Evolutionary conservation across 2,113 vertebrate genomes (phyloP).

Genomic region (Microcebus ravelobensis): DNA sequence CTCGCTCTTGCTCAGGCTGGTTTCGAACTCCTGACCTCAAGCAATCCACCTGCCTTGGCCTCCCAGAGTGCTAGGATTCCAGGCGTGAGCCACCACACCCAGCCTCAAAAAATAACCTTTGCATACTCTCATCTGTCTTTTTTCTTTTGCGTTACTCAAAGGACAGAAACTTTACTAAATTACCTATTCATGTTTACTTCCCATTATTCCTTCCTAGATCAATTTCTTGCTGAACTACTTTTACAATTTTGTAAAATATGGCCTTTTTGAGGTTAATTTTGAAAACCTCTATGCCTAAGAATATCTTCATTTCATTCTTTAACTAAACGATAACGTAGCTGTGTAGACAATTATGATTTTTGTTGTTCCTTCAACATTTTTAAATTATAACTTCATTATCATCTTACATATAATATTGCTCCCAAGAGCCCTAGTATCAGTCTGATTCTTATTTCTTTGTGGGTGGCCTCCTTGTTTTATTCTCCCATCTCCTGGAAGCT

Average conservation of each 20-base stretch:
- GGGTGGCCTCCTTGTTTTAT: not conserved
- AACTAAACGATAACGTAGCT: not conserved
- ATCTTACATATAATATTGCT: not conserved
- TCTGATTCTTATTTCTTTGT: not conserved
- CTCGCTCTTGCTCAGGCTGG: too few relatives aligned
- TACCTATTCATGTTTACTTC: not conserved
- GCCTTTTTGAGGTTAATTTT: not conserved
- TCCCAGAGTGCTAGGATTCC: too few relatives aligned
- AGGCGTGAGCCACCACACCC: too few relatives aligned
- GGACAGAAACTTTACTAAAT: not conserved
- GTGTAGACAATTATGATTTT: constrained; percentile 13
- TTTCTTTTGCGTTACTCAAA: not conserved
- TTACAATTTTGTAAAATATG: not conserved
- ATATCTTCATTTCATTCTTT: not conserved
- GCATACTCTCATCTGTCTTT: not conserved
- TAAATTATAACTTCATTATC: not conserved
- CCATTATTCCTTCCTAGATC: not conserved
- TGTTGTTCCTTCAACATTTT: not conserved
- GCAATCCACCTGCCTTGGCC: too few relatives aligned
- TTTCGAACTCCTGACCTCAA: too few relatives aligned
- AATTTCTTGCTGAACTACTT: not conserved
- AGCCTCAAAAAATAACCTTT: not conserved
- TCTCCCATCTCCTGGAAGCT: not conserved
- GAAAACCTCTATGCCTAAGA: not conserved
- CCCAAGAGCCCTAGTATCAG: not conserved